A percentile compares a stretch with the other conserved stretches of the same genome.
Evolutionary conservation across 2,888 invertebrate genomes (phyloP).

Genomic region (Terebella lapidaria): DNA sequence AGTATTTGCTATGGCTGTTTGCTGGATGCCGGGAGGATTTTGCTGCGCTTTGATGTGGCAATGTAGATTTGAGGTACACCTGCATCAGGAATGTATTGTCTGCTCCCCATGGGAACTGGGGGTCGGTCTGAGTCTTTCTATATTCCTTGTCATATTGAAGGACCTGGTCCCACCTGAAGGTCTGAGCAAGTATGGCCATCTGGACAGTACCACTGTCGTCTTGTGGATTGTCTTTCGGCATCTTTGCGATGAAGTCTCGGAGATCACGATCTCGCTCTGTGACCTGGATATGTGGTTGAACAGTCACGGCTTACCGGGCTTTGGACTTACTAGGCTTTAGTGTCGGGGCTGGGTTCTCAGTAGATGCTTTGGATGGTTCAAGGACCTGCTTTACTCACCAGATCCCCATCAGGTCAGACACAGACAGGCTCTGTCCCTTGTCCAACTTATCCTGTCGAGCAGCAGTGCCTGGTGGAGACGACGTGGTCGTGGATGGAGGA

Average conservation of each 20-base stretch:
- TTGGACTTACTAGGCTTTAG: no score
- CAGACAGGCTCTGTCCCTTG: no score
- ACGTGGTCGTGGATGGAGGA: no score
- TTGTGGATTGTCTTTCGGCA: not conserved
- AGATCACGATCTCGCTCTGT: not conserved
- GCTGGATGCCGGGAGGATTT: not conserved
- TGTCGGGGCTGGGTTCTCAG: no score
- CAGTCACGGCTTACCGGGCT: no score
- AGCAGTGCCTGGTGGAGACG: no score
- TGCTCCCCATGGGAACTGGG: not conserved
- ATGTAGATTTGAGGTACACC: not conserved
- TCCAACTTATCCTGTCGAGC: no score
- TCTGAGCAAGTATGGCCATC: no score
- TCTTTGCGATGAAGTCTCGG: not conserved
- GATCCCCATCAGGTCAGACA: no score
- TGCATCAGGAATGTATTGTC: not conserved
- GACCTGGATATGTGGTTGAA: no score
- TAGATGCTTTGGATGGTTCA: no score
- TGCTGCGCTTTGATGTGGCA: not conserved
- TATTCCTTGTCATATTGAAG: not conserved
- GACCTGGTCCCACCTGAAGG: not conserved
- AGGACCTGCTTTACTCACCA: no score
- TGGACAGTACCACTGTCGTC: not conserved
- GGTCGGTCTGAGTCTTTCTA: not conserved
- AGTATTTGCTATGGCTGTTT: not conserved